Conservation (phyloP, 2,888 invertebrate species). For the Allygus modestus region DNA sequence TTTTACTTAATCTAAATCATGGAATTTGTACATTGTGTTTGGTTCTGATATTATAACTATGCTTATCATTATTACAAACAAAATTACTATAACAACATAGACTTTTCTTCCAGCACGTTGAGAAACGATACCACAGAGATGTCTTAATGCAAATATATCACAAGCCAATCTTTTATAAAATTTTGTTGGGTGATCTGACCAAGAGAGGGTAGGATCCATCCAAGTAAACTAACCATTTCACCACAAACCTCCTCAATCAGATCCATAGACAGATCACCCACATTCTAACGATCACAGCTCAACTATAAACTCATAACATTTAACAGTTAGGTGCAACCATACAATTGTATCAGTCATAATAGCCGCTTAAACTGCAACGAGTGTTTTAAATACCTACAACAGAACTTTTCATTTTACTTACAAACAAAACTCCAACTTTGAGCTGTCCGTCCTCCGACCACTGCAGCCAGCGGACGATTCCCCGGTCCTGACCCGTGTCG, state of each 20-base stretch:
- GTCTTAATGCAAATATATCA: not conserved
- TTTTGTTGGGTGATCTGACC: conserved; percentile 8
- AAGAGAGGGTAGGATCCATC: not conserved
- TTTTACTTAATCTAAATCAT: not conserved
- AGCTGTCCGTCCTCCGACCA: conserved; percentile 62
- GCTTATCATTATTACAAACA: not conserved
- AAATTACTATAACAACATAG: not conserved
- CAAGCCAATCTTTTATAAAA: not conserved
- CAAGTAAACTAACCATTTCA: not conserved
- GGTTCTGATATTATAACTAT: too few species aligned
- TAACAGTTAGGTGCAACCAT: too few species aligned
- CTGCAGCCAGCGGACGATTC: conserved; percentile 66
- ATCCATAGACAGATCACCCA: too few species aligned
- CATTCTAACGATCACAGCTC: too few species aligned
- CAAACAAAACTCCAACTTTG: conserved; percentile 70
- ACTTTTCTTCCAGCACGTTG: not conserved
- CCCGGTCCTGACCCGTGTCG: conserved; percentile 67
- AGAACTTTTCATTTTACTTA: conserved; percentile 64
- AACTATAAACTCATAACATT: too few species aligned
- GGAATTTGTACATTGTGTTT: not conserved
- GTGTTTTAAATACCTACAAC: too few species aligned
- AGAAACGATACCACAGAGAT: not conserved
- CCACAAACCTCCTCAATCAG: not conserved
- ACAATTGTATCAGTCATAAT: too few species aligned
- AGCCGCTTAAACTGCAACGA: too few species aligned